A percentile compares a stretch with the other conserved stretches of the same genome.
Evolutionary conservation across 92 coral and sea anemone species (phyloP).

Genomic region (Virgularia gustaviana): DNA sequence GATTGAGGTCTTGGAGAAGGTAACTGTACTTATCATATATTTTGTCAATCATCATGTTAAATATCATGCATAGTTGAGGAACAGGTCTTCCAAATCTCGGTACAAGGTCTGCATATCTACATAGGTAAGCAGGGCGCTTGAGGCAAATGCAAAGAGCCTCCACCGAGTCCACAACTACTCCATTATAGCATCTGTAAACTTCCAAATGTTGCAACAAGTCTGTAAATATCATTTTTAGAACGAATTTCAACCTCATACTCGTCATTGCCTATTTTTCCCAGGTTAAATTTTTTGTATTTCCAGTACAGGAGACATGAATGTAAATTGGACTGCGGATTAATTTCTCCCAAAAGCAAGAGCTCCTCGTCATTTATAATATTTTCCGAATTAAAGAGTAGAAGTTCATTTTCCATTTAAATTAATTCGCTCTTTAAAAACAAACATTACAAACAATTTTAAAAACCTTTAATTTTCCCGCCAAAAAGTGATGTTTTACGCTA

Average conservation of each 20-base stretch:
- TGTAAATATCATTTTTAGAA: constrained; percentile 14
- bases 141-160: constrained; percentile 36
- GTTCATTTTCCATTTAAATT: no score
- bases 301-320: no score
- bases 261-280: neutral
- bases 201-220: neutral
- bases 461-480: no score
- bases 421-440: no score
- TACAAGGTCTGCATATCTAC: constrained; percentile 36
- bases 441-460: no score
- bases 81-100: constrained; percentile 42
- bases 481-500: no score
- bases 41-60: constrained; percentile 17
- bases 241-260: constrained; percentile 45
- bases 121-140: constrained; percentile 29
- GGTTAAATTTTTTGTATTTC: no score
- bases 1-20: constrained; percentile 4
- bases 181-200: constrained; percentile 21
- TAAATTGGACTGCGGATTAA: no score
- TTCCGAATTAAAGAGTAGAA: no score
- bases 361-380: no score
- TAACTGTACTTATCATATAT: constrained; percentile 29
- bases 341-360: no score
- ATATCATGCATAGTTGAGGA: constrained; percentile 37
- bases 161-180: constrained; percentile 26